Base-by-base conservation (phyloP, 2,113 vertebrate genomes). In the Anolis carolinensis region DNA sequence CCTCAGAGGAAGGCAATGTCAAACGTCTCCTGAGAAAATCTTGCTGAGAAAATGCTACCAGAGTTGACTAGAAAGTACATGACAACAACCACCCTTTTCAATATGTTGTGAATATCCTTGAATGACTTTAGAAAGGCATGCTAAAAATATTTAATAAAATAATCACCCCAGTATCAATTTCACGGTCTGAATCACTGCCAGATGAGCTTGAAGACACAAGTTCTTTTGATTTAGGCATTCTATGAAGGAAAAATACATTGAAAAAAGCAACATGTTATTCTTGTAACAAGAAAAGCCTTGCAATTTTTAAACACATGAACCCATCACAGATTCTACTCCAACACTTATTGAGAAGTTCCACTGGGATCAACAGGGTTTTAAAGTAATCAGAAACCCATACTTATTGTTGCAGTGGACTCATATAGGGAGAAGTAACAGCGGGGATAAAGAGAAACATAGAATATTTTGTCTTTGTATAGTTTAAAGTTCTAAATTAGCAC, bases 221-320 rank as follows among this genome's bases (percentile, higher is more conserved):
- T 96, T 99, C 98, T 97, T 98, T 99, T 95, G 98, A 98, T 88
- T 99, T 99, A 44, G 98, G 98, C 98, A 99, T 99, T 96, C 97
- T 99, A 95, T 59, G 55, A 59, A 59, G 65, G 85, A 89, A 94
- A 94, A 30, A 71, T 39, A 91, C 75, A 0, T 1, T 81, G 32
- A 85, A 84, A 90, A 89, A 73, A 27, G 25, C 13, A 77, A 39
- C 7, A 34, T 44, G 5, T 76, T 30, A 4, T 50, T 30, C 23
- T 44, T 30, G 34, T 10, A 85, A 30, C 1, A 48, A n/a, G 39
- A 3, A 1, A n/a, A 55, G 16, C 27, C 6, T 71, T 5, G 10
- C 4, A 25, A 81, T 74, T 36, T 73, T 39, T n/a, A 52, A 18
- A 32, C 10, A 44, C 5, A 14, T 18, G 30, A 44, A 55, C 34